Conservation (phyloP, 2,797 vertebrate genomes). For the Anomalospiza imberbis region DNA sequence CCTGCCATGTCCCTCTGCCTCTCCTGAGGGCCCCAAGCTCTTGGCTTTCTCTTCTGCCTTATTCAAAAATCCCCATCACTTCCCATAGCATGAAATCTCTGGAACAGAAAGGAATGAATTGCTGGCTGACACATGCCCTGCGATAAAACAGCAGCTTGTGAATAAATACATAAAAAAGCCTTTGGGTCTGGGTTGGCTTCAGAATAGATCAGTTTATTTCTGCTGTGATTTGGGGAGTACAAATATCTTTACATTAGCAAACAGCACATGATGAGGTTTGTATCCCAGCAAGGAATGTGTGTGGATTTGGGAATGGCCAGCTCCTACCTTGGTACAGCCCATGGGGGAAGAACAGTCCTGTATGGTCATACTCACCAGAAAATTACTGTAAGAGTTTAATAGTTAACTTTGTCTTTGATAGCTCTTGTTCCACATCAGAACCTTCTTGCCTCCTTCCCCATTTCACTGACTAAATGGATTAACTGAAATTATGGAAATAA, state of each 20-base stretch:
- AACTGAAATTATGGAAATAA: background rate
- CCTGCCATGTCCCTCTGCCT: background rate
- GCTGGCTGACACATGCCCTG: background rate
- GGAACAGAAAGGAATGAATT: background rate
- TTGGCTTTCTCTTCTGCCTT: background rate
- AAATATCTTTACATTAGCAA: background rate
- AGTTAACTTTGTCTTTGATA: background rate
- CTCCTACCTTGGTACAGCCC: background rate
- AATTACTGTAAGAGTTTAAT: background rate
- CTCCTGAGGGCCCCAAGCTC: background rate
- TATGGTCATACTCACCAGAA: background rate
- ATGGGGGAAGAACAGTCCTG: background rate
- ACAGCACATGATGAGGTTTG: rapidly evolving
- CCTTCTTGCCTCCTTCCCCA: background rate
- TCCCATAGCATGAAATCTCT: background rate
- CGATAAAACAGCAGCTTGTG: background rate
- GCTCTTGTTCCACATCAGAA: background rate
- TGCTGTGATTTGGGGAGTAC: background rate
- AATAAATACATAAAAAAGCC: background rate
- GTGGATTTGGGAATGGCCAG: background rate
- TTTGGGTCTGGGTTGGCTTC: background rate
- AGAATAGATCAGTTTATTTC: background rate
- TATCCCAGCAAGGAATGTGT: background rate
- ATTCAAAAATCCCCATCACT: background rate
- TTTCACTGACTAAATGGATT: background rate